Conservation (phyloP, 2,797 vertebrate genomes). For the Chaetodon trifasciatus region DNA sequence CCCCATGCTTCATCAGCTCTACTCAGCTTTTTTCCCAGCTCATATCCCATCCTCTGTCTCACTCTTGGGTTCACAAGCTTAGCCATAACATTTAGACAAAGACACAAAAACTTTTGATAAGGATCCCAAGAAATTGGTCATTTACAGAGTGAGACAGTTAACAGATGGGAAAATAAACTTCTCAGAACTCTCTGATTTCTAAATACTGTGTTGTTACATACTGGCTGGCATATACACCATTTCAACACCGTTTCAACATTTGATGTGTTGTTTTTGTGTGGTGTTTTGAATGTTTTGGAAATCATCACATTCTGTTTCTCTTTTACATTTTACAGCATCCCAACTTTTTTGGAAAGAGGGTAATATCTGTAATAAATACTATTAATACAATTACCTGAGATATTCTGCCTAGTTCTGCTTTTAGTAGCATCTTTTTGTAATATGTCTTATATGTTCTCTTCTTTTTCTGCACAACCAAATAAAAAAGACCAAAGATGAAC, state of each 20-base stretch:
- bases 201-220: not conserved
- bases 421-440: not conserved
- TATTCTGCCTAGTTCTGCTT: not conserved
- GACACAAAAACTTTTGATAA: not conserved
- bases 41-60: too few species aligned
- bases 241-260: not conserved
- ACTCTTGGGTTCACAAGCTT: too few species aligned
- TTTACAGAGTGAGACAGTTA: not conserved
- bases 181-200: not conserved
- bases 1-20: too few species aligned
- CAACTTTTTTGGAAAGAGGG: too few species aligned
- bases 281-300: too few species aligned
- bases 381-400: not conserved
- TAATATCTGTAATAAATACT: not conserved
- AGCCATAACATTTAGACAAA: too few species aligned
- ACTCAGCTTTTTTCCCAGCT: too few species aligned
- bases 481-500: not conserved
- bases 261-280: not conserved
- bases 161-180: not conserved
- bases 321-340: too few species aligned
- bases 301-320: too few species aligned
- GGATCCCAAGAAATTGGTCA: not conserved
- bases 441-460: not conserved
- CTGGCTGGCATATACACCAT: not conserved
- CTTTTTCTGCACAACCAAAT: conserved; percentile 2